Base-by-base conservation (phyloP, 2,888 invertebrate species). In the Melitaea athalia region DNA sequence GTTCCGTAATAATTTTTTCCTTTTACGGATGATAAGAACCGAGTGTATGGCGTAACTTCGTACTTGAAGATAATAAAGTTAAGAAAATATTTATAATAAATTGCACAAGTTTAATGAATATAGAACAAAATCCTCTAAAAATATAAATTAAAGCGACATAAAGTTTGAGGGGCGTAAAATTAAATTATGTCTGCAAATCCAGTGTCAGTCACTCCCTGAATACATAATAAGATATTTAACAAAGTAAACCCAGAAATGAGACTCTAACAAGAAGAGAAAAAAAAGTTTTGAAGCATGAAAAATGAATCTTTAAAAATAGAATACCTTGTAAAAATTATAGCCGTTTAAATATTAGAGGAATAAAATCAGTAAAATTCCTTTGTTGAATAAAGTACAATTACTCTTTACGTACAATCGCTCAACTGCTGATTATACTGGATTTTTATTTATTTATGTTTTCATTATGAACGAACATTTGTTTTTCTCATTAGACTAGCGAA, bases 211-310 rank as follows among this genome's bases (percentile, higher is more conserved):
- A 67, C 67, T 68, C 72, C 60, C 52, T 65, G 72, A 72, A 72
- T 72, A 72, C 70, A 70, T 70, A 70, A 72, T 72, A 66, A 68
- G 70, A 63, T 64, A 63, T 69, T 72, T 70, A 72, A 72, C 67
- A 67, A 67, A 69, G 70, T 72, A 72, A 72, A 72, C 53, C 55
- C 67, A 63, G 64, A 59, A 69, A 59, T 65, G 69, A 67, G 72
- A 67, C 62, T 67, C 49, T 33, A 63, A 65, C 52, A 70, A 67
- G 69, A 71, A 50, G 69, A 50, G 69, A 62, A 72, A 64, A 65
- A 47, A 52, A 50, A 24, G 47, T 47, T 69, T 64, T 49, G 33
- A 47, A 59, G 59, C 63, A 59, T 71, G 63, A 65, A 71, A 71
- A 63, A 71, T 68, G 61, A 49, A 57, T 24, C 42, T 68, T 63